Evolutionary conservation across 2,113 vertebrate species (phyloP).

Genomic region (Labeo catla): DNA sequence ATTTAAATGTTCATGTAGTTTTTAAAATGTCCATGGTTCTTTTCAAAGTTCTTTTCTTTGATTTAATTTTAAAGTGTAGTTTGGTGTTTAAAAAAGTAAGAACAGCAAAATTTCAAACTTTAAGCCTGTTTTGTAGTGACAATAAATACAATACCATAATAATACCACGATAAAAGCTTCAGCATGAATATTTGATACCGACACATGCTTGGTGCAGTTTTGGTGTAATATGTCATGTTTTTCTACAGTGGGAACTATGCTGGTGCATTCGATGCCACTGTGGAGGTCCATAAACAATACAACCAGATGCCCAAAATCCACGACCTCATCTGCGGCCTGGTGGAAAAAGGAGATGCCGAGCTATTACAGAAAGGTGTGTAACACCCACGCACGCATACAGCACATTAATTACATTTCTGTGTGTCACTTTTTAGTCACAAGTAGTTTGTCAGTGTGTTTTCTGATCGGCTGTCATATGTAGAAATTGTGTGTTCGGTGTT

Average conservation of each 20-base stretch:
- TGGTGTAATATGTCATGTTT: conserved; percentile 47
- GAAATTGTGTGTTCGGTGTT: conserved; percentile 1
- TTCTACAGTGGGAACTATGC: conserved; percentile 78
- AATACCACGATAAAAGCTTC: not conserved
- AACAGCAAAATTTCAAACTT: not conserved
- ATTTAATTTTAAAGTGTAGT: not conserved
- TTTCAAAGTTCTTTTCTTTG: not conserved
- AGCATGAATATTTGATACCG: not conserved
- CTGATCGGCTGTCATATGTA: not conserved
- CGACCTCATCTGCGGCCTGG: conserved; percentile 81
- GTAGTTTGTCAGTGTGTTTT: not conserved
- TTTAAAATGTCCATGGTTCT: no score
- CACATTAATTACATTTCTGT: not conserved
- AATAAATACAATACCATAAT: not conserved
- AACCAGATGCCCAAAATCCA: conserved; percentile 81
- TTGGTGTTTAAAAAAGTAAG: not conserved
- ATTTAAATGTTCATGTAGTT: not conserved
- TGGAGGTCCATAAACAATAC: conserved; percentile 82
- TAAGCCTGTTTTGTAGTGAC: not conserved
- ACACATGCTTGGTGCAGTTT: not conserved
- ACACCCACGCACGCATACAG: not conserved
- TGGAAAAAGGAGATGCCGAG: conserved; percentile 88
- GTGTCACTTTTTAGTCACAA: not conserved
- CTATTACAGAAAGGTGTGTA: conserved; percentile 87
- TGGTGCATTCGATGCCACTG: conserved; percentile 78